phyloP scores from a whole-genome alignment of 2,113 vertebrate species.

The Sebastes fasciatus region DNA sequence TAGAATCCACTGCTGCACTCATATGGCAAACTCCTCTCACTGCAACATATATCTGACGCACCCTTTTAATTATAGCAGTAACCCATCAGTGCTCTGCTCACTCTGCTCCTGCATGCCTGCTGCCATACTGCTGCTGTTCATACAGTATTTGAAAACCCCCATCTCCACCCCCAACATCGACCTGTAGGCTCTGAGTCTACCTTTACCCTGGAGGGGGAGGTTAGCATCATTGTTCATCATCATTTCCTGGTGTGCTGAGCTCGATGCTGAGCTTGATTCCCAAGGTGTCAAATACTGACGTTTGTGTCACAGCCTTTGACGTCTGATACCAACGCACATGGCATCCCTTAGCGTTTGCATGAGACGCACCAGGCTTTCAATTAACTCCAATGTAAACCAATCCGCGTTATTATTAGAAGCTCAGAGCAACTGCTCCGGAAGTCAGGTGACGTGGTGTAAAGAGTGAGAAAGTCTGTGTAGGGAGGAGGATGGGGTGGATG shows the following conservation, averaged over 20 bases:
- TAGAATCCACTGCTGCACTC: background rate
- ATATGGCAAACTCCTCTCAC: too few species aligned
- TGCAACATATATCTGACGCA: background rate
- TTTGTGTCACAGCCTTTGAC: too few species aligned
- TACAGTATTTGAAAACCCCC: background rate
- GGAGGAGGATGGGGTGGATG: too few species aligned
- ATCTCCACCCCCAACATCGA: background rate
- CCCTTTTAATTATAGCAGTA: background rate
- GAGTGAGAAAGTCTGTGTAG: too few species aligned
- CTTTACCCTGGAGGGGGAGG: background rate
- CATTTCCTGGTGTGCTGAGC: background rate
- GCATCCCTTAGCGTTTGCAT: too few species aligned
- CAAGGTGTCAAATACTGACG: background rate
- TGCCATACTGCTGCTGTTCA: background rate
- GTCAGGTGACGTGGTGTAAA: too few species aligned
- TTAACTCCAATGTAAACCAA: too few species aligned
- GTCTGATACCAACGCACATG: too few species aligned
- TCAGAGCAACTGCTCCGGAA: too few species aligned
- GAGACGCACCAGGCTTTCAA: too few species aligned
- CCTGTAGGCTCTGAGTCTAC: background rate
- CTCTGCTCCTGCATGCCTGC: background rate
- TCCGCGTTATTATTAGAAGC: too few species aligned
- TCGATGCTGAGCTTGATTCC: background rate
- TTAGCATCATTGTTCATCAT: background rate
- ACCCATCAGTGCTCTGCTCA: too few species aligned